Evolutionary conservation across 1,140 invertebrate species (phyloP).

Genomic region (Chlorops oryzae): DNA sequence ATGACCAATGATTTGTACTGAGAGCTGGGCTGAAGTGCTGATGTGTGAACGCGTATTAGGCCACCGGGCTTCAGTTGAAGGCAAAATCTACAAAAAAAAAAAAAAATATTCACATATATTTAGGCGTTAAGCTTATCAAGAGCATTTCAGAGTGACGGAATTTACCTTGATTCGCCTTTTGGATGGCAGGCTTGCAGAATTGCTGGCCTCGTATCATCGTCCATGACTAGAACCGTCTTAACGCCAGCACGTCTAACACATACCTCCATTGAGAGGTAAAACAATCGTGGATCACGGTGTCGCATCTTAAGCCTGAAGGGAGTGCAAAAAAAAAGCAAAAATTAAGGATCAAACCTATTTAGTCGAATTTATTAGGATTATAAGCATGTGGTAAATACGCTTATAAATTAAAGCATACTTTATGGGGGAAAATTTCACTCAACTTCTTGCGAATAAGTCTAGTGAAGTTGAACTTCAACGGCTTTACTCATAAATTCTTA

Average conservation of each 20-base stretch:
- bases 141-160: background rate
- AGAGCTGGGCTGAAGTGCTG: constrained; percentile 80
- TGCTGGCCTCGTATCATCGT: constrained; percentile 81
- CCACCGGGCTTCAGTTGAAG: constrained; percentile 78
- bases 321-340: background rate
- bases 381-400: too few species aligned
- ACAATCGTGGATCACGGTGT: constrained; percentile 84
- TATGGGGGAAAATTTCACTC: too few species aligned
- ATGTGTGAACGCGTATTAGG: constrained; percentile 84
- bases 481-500: too few species aligned
- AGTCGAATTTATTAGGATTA: too few species aligned
- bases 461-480: too few species aligned
- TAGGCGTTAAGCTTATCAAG: background rate
- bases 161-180: constrained; percentile 78
- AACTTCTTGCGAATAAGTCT: too few species aligned
- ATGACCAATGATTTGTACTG: constrained; percentile 88
- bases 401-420: too few species aligned
- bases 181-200: constrained; percentile 87
- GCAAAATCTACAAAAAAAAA: constrained; percentile 64
- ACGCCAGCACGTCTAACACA: constrained; percentile 73
- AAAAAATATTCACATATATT: background rate
- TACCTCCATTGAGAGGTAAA: constrained; percentile 90
- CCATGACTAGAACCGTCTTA: constrained; percentile 73
- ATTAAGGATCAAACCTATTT: too few species aligned
- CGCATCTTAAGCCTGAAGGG: constrained; percentile 60